phyloP scores from a whole-genome alignment of 2,113 vertebrate species.

The Capricornis sumatraensis region DNA sequence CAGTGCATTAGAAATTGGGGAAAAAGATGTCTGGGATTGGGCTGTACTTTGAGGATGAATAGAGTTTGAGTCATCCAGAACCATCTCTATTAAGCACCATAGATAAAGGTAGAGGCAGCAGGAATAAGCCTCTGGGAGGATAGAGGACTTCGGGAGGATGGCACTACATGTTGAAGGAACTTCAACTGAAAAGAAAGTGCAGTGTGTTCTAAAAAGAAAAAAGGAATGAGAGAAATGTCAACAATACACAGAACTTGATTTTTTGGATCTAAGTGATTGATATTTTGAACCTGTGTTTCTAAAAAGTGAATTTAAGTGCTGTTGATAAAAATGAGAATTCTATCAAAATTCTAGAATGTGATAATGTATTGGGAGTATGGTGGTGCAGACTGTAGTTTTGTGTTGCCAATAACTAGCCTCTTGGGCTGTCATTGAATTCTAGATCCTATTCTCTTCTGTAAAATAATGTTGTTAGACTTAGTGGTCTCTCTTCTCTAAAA shows the following conservation, averaged over 20 bases:
- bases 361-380: not conserved
- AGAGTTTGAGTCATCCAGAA: not conserved
- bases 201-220: not conserved
- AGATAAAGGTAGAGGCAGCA: not conserved
- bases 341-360: not conserved
- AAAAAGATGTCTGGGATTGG: not conserved
- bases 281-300: not conserved
- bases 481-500: not conserved
- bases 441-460: not conserved
- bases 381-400: not conserved
- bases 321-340: not conserved
- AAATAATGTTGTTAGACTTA: not conserved
- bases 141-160: not conserved
- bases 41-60: not conserved
- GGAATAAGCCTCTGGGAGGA: not conserved
- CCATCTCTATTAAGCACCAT: not conserved
- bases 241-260: not conserved
- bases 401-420: not conserved
- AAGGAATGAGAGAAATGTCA: not conserved
- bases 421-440: slow-evolving; percentile 1
- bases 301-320: not conserved
- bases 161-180: not conserved
- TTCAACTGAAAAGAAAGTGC: not conserved
- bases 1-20: not conserved
- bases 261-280: not conserved